Base-by-base conservation (phyloP, 1,140 invertebrate genomes). In the Conus betulinus region DNA sequence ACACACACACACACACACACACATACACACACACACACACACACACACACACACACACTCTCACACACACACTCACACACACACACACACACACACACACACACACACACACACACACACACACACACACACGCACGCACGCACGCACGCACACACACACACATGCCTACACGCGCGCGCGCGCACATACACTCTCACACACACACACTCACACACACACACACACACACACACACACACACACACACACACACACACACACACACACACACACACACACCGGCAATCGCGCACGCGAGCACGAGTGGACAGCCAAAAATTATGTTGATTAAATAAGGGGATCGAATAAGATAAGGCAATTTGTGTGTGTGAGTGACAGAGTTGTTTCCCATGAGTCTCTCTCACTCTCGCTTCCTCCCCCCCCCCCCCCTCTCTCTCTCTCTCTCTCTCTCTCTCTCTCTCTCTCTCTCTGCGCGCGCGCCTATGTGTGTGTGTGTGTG, bases 101-200 rank as follows among this genome's bases (percentile, higher is more conserved):
- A 78, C 39, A 27, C 76, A 51, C 76, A 78, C 76, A 39, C 76
- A 78, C 76, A 78, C 76, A 39, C 76, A 78, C 76, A 78, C 76
- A 78, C 76, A 78, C 71, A 78, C 76, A 78, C 76, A 78, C 27
- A 78, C 76, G 39, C 76, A 78, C 76, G 39, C 76, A 78, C 76
- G 39, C 76, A 78, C 76, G 39, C 76, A 78, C 76, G 39, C 76
- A 78, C 76, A 39, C 76, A 78, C 76, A 78, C 76, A 78, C 76
- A 78, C 76, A 78, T 25, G 39, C 76, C 10, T 25, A 78, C 76
- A 78, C 76, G 39, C 76, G 39, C 76, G 39, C 76, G 39, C 76
- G 39, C 76, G 39, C 76, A 78, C 76, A 78, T 0, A 78, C 25
- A 27, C 76, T 51, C 25, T 51, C 76, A 78, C 25, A 7, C 76